phyloP scores from a whole-genome alignment of 2,797 vertebrate genomes.

The Rhadinocentrus ornatus region DNA sequence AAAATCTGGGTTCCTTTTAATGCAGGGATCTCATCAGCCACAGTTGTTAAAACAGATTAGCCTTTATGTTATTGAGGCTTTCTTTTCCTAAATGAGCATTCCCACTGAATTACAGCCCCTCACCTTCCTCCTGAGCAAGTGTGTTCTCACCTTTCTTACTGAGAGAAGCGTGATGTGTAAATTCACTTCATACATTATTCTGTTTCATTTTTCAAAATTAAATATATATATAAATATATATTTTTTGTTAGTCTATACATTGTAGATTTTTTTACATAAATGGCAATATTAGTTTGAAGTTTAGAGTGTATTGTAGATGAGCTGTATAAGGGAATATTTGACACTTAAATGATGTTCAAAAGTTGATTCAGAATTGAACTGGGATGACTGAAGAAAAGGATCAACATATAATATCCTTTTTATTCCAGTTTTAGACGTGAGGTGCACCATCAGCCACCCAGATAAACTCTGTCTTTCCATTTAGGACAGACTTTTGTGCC shows the following conservation, averaged over 20 bases:
- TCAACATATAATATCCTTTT: constrained; percentile 62
- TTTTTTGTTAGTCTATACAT: constrained; percentile 92
- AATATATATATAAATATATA: constrained; percentile 87
- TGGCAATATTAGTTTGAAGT: constrained; percentile 87
- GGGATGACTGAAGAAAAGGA: constrained; percentile 52
- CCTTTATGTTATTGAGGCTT: constrained; percentile 68
- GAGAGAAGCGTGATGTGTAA: constrained; percentile 76
- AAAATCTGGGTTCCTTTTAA: constrained; percentile 55
- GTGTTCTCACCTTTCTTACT: constrained; percentile 66
- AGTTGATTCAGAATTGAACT: constrained; percentile 61
- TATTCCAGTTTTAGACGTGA: constrained; percentile 74
- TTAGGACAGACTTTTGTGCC: constrained; percentile 68
- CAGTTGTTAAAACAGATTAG: constrained; percentile 64
- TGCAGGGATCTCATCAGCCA: constrained; percentile 56
- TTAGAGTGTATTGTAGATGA: constrained; percentile 87
- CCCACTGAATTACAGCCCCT: constrained; percentile 75
- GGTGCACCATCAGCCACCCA: constrained; percentile 68
- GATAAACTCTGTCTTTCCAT: constrained; percentile 72
- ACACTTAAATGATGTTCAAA: constrained; percentile 75
- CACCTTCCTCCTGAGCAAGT: constrained; percentile 70
- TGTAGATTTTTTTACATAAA: constrained; percentile 88
- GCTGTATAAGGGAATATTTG: constrained; percentile 78
- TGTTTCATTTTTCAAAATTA: constrained; percentile 87
- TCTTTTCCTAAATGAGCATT: constrained; percentile 80
- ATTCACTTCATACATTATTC: constrained; percentile 84